Evolutionary conservation across 2,888 invertebrate genomes (phyloP).

Genomic region (Hymenopus coronatus): DNA sequence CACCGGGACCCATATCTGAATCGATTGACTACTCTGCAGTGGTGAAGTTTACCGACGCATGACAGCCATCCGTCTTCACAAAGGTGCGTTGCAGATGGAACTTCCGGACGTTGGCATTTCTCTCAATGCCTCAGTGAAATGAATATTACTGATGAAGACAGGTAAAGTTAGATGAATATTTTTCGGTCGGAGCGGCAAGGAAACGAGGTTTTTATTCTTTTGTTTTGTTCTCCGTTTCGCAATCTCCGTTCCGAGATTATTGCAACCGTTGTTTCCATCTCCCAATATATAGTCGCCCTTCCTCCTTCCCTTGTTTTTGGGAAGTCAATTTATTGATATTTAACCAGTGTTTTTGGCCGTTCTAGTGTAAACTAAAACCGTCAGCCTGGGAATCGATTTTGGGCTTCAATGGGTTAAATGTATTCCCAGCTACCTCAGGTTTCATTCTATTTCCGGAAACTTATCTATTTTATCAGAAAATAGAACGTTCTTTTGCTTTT

Average conservation of each 20-base stretch:
- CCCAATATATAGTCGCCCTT: background rate
- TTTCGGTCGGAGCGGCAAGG: background rate
- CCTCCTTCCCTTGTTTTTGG: background rate
- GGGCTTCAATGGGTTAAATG: too few species aligned
- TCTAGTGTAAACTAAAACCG: too few species aligned
- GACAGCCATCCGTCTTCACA: background rate
- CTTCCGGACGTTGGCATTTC: background rate
- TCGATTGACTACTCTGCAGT: background rate
- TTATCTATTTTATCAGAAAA: too few species aligned
- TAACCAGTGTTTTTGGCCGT: too few species aligned
- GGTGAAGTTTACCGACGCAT: background rate
- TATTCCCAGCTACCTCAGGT: too few species aligned
- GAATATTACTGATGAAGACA: background rate
- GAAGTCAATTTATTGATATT: too few species aligned
- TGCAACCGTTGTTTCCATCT: background rate
- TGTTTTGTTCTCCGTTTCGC: background rate
- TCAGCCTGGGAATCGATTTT: too few species aligned
- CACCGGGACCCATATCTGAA: background rate
- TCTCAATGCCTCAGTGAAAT: background rate
- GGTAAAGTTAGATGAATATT: background rate
- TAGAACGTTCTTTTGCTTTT: too few species aligned
- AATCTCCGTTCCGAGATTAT: background rate
- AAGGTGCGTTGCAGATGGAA: background rate
- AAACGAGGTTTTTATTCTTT: background rate
- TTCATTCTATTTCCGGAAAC: too few species aligned